Conservation (phyloP, 2,113 vertebrate genomes). For the Anarhynchus alexandrinus region DNA sequence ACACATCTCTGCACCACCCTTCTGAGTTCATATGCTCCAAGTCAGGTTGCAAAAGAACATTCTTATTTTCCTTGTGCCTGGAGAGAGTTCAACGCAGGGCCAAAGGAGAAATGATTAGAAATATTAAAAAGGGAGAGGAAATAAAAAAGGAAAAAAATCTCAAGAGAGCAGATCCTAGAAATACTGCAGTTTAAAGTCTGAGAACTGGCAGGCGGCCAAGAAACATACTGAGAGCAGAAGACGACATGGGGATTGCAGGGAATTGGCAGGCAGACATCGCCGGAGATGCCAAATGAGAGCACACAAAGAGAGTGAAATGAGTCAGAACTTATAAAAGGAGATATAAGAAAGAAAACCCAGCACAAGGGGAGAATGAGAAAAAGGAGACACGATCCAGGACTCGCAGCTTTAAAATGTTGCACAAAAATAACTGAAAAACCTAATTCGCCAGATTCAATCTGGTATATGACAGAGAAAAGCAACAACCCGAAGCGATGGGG, state of each 20-base stretch:
- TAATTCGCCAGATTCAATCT: background rate
- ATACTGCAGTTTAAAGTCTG: slow-evolving; percentile 24
- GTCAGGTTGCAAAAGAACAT: background rate
- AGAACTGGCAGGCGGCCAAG: slow-evolving; percentile 20
- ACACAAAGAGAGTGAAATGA: slow-evolving; percentile 36
- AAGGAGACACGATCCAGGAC: background rate
- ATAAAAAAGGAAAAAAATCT: background rate
- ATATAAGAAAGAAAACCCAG: slow-evolving; percentile 19
- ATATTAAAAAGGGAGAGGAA: slow-evolving; percentile 1
- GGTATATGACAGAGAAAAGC: background rate
- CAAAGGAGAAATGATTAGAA: background rate
- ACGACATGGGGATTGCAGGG: slow-evolving; percentile 1
- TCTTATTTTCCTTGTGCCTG: background rate
- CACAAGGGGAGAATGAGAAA: background rate
- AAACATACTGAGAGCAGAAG: background rate
- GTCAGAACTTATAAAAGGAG: slow-evolving; percentile 16
- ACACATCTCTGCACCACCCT: background rate
- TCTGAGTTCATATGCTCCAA: background rate
- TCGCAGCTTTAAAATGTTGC: background rate
- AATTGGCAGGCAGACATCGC: slow-evolving; percentile 46
- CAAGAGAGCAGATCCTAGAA: slow-evolving; percentile 36
- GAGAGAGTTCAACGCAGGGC: background rate
- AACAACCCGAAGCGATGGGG: background rate
- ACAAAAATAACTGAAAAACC: background rate
- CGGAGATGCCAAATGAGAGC: slow-evolving; percentile 47